phyloP scores from a whole-genome alignment of 2,797 vertebrate species.

The Eospalax fontanierii region DNA sequence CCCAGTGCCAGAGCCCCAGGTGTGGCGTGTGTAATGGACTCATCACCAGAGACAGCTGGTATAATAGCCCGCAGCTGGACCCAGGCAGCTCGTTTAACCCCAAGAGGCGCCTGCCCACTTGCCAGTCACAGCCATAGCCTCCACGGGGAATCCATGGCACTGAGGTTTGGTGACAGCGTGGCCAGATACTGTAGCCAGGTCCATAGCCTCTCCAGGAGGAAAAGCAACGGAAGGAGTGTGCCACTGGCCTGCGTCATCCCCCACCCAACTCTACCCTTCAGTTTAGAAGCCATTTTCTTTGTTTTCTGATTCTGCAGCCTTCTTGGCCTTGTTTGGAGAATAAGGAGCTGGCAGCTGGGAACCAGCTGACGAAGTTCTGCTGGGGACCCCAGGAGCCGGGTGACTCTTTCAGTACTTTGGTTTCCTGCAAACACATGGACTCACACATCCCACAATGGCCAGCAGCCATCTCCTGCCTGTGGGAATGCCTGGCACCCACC shows the following conservation, averaged over 20 bases:
- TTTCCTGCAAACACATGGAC: background rate
- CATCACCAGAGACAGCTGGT: background rate
- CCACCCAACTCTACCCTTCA: background rate
- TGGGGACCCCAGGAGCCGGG: background rate
- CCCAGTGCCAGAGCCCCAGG: constrained; percentile 26
- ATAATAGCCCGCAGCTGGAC: background rate
- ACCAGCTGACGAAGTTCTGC: background rate
- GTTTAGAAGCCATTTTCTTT: background rate
- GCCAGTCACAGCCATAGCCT: background rate
- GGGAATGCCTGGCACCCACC: background rate
- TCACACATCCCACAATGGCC: background rate
- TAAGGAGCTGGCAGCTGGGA: background rate
- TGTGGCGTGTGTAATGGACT: background rate
- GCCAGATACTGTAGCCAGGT: background rate
- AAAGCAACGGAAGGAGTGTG: fast-evolving
- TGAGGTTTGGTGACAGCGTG: too few species aligned
- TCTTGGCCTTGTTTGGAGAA: background rate
- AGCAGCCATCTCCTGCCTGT: background rate
- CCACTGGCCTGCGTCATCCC: background rate
- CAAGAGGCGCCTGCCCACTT: background rate
- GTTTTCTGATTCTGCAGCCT: background rate
- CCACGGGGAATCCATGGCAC: background rate
- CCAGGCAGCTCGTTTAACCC: background rate
- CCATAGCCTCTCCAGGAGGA: background rate
- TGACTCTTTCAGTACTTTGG: background rate